Base-by-base conservation (phyloP, 2,888 invertebrate species). In the Trachelus tabidus region DNA sequence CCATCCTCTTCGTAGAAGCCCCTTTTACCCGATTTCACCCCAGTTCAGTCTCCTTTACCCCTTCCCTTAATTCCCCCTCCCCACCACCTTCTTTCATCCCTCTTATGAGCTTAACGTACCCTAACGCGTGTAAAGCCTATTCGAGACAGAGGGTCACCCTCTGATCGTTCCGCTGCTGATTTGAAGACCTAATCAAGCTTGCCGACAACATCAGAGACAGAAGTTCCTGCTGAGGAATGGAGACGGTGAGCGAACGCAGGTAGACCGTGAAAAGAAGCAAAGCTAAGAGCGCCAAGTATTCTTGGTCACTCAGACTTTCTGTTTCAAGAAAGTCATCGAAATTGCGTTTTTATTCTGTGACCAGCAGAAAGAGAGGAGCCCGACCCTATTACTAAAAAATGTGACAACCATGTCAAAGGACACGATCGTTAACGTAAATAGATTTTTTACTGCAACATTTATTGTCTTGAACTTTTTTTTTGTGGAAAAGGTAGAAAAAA, bases 61-160 rank as follows among this genome's bases (percentile, higher is more conserved):
- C 76, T 76, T 77, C 73, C 77, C 34, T 76, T 33, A 34, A 34
- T 34, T 30, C 56, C 56, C 56, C 73, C 77, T 75, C 76, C 76
- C 73, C 69, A 73, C 73, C 75, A 73, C 80, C 69, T 75, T 75
- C 69, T 73, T 68, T 23, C 69, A 30, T 37, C 76, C 69, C 68
- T 37, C 73, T 76, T 81, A 34, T 3, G 9, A 76, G 30, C 73
- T 69, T 76, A 80, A 56, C 34, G 37, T 75, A 56, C 34, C 69
- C 12, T 34, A 75, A 75, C 68, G 74, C 69, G 75, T 34, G 40
- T 74, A 71, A 73, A 71, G 73, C 74, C 73, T 69, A 79, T 80
- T 71, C 71, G 33, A 76, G 79, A 79, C 75, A 75, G 75, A 79
- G 79, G 74, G 69, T 73, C 73, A 73, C 71, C 56, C 56, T 56